Evolutionary conservation across 2,888 invertebrate species (phyloP).

Genomic region (Deroplatys truncata): DNA sequence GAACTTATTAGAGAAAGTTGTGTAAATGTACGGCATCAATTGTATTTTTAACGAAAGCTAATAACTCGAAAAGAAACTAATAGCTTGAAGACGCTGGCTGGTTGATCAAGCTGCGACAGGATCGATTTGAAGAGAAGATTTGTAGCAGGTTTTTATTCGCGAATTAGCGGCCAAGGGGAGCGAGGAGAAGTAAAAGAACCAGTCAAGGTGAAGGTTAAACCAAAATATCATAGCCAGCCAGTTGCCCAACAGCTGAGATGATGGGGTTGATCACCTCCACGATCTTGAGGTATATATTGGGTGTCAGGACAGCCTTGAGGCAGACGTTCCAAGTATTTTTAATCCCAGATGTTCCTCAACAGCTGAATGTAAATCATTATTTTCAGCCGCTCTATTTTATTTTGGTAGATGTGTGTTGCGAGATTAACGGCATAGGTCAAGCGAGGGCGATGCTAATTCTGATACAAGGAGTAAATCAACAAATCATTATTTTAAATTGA

Average conservation of each 20-base stretch:
- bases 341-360: not conserved
- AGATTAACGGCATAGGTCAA: not conserved
- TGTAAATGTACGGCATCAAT: too few relatives aligned
- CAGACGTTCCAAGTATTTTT: not conserved
- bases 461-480: not conserved
- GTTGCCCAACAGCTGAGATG: not conserved
- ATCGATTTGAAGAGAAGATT: too few relatives aligned
- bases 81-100: too few relatives aligned
- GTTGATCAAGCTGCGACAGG: too few relatives aligned
- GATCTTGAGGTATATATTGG: too few relatives aligned
- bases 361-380: not conserved
- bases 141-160: too few relatives aligned
- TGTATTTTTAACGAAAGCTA: too few relatives aligned
- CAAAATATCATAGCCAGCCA: not conserved
- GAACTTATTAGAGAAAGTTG: too few relatives aligned
- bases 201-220: not conserved
- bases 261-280: not conserved
- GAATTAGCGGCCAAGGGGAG: not conserved
- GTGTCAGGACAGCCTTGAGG: not conserved
- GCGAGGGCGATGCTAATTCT: not conserved
- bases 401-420: not conserved
- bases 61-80: too few relatives aligned
- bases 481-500: not conserved
- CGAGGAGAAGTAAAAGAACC: too few relatives aligned
- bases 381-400: not conserved